Evolutionary conservation across 2,113 vertebrate genomes (phyloP), one percentile per base, ranked within the genome.

Genomic region (Connochaetes taurinus): DNA sequence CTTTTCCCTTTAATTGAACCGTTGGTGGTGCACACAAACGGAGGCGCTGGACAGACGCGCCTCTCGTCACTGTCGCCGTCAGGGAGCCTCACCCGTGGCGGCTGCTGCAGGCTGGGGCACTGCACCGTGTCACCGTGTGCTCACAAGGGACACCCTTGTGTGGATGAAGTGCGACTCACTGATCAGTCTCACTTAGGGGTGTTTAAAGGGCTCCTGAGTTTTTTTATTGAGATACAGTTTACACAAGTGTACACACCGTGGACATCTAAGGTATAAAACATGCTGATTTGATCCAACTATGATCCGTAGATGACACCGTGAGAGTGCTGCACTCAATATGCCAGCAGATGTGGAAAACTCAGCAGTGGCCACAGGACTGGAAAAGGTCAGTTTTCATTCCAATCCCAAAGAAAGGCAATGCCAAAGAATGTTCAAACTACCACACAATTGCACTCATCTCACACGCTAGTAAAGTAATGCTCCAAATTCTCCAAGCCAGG

Each of bases 101-200:
- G 90, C 5, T 8, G 62, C 23, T 5, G 14, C n/a, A 53, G 74
- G 5, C 33, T 4, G 16, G 87, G 86, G 58, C n/a, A 29, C 21
- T 3, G 19, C 23, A 1, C 21, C 2, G 0, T 9, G 52, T 14
- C 3, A 2, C 29, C 4, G 21, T 33, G 7, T 74, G 57, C 21
- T 36, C 67, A 6, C 3, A 8, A 10, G 50, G 84, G 31, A 23
- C 36, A 29, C 58, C 60, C 45, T 27, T 5, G 1, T 14, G 17
- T 2, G 33, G 29, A 58, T 10, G 33, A 78, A 80, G 13, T n/a
- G 55, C 10, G 29, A n/a, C 67, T 29, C 67, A 50, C 57, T n/a
- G 33, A 27, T 16, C 16, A 71, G 4, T 67, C 45, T 81, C 81
- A 52, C 27, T 23, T 11, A 92, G 88, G 25, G 25, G 17, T 43